phyloP scores from a whole-genome alignment of 2,797 vertebrate genomes.

The Odontamblyopus rebecca region DNA sequence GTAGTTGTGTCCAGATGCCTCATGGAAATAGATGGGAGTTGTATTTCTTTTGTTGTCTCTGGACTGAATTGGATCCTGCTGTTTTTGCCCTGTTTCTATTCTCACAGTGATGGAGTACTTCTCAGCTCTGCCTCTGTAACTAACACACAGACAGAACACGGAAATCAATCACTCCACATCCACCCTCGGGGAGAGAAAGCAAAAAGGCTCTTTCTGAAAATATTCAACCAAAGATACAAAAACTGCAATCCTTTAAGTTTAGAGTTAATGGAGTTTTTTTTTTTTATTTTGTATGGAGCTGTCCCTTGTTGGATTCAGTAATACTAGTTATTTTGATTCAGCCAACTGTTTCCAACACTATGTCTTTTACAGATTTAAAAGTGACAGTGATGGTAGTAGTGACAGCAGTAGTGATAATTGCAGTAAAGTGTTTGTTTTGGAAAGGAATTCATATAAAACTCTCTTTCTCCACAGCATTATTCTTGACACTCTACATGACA shows the following conservation, averaged over 20 bases:
- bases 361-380: neutral
- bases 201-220: slow-evolving; percentile 15
- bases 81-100: slow-evolving; percentile 17
- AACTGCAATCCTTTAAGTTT: neutral
- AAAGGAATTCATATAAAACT: no score
- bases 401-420: no score
- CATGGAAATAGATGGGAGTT: slow-evolving; percentile 9
- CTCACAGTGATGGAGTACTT: slow-evolving; percentile 20
- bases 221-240: slow-evolving; percentile 3
- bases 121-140: slow-evolving; percentile 19
- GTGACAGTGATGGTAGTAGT: neutral
- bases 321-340: slow-evolving; percentile 9
- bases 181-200: slow-evolving; percentile 22
- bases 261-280: slow-evolving; percentile 4
- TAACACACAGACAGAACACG: slow-evolving; percentile 27
- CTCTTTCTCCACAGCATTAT: no score
- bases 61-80: slow-evolving; percentile 15
- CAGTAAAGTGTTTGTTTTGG: no score
- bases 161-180: slow-evolving; percentile 27
- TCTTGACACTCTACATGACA: no score
- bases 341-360: neutral
- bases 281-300: neutral
- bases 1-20: neutral
- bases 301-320: slow-evolving; percentile 15
- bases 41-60: slow-evolving; percentile 25